These are phyloP conservation scores for Borostomias antarcticus DNA, from an alignment of 2,797 vertebrate species.

Conservation along the genomic window DNA sequence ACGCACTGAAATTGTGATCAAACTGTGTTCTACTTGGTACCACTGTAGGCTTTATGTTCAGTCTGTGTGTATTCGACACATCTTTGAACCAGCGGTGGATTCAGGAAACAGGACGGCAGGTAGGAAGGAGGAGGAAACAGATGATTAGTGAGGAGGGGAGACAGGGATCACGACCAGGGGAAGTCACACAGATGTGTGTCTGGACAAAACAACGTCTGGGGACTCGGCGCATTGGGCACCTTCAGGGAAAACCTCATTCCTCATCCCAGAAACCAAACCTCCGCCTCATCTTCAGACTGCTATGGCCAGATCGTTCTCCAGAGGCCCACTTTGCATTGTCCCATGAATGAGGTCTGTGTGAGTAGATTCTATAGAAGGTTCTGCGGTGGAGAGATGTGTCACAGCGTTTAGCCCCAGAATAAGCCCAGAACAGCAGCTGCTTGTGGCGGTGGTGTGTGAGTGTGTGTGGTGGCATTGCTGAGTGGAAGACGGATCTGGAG, in stretches of 20 bases:
- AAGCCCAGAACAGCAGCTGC: conserved; percentile 56
- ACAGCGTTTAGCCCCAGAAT: conserved; percentile 36
- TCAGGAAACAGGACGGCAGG: background rate
- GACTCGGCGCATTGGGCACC: background rate
- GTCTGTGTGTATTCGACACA: background rate
- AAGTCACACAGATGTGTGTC: conserved; percentile 7
- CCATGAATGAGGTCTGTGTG: conserved; percentile 47
- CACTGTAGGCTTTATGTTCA: background rate
- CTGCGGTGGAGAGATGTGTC: conserved; percentile 42
- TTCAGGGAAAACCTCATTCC: conserved; percentile 16
- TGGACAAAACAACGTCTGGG: conserved; percentile 7
- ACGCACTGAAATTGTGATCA: background rate
- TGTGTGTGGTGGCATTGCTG: conserved; percentile 21
- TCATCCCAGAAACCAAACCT: conserved; percentile 7
- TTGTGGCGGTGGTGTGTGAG: conserved; percentile 36
- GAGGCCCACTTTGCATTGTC: conserved; percentile 5
- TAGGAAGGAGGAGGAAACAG: background rate
- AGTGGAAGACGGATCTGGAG: conserved; percentile 41
- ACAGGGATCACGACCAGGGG: background rate
- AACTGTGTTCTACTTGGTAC: background rate
- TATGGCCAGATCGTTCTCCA: conserved; percentile 14
- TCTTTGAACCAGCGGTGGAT: background rate
- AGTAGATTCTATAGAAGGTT: conserved; percentile 21
- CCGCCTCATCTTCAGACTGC: conserved; percentile 19
- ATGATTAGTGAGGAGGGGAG: conserved; percentile 3